Evolutionary conservation across 2,888 invertebrate genomes (phyloP).

Genomic region (Malachius bipustulatus): DNA sequence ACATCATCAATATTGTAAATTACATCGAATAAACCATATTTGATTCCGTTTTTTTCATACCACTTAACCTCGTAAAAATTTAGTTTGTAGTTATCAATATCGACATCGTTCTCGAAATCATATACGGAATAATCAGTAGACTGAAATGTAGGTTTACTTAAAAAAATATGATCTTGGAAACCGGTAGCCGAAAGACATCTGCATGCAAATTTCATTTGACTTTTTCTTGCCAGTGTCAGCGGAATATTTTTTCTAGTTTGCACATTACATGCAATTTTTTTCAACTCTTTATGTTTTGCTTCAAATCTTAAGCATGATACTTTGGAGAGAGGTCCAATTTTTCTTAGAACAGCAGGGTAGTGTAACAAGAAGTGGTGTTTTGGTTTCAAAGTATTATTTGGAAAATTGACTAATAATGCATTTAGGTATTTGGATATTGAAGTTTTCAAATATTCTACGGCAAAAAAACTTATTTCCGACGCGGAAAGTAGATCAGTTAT

Average conservation of each 20-base stretch:
- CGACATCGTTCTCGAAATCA: too few relatives aligned
- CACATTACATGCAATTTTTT: constrained; percentile 11
- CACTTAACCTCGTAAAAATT: too few relatives aligned
- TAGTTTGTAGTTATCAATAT: too few relatives aligned
- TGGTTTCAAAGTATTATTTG: constrained; percentile 11
- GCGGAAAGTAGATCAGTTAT: too few relatives aligned
- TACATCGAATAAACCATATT: too few relatives aligned
- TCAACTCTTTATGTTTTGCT: constrained; percentile 14
- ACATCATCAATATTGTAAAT: too few relatives aligned
- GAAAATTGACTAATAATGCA: constrained; percentile 7
- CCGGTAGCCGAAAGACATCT: constrained; percentile 10
- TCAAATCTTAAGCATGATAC: constrained; percentile 12
- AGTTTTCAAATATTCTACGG: too few relatives aligned
- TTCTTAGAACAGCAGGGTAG: constrained; percentile 10
- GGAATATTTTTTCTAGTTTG: constrained; percentile 14
- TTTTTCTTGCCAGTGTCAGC: constrained; percentile 11
- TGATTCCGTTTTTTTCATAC: too few relatives aligned
- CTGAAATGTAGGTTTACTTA: too few relatives aligned
- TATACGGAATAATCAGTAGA: too few relatives aligned
- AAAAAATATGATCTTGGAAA: too few relatives aligned
- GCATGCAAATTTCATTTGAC: constrained; percentile 11
- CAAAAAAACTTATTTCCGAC: too few relatives aligned
- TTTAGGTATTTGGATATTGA: constrained; percentile 7
- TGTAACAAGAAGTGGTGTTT: constrained; percentile 14
- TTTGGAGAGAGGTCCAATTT: constrained; percentile 9